Conservation (phyloP, 2,888 invertebrate genomes). For the Eledone cirrhosa region DNA sequence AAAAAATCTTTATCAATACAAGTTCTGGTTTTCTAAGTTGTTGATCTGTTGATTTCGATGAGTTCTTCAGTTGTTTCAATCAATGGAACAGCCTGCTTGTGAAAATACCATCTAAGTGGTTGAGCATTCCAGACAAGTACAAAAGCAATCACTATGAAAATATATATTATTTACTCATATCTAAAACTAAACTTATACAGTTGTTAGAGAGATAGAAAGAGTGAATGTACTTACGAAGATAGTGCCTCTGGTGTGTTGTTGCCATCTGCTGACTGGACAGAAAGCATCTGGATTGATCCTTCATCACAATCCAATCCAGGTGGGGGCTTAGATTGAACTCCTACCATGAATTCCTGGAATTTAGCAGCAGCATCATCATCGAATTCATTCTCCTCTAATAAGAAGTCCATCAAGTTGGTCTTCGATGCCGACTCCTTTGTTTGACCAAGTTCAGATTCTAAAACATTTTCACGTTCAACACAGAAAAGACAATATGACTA, state of each 20-base stretch:
- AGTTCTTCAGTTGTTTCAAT: too few species aligned
- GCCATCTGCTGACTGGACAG: slow-evolving; percentile 19
- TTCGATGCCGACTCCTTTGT: slow-evolving; percentile 9
- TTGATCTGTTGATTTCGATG: too few species aligned
- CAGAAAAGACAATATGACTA: too few species aligned
- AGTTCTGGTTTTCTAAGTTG: too few species aligned
- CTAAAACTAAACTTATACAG: too few species aligned
- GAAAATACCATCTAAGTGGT: too few species aligned
- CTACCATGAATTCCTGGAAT: slow-evolving; percentile 48
- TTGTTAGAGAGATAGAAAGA: neutral
- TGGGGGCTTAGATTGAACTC: slow-evolving; percentile 42
- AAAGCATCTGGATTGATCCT: slow-evolving; percentile 26
- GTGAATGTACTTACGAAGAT: slow-evolving; percentile 18
- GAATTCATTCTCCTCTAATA: slow-evolving; percentile 54
- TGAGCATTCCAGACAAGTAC: too few species aligned
- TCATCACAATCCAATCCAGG: slow-evolving; percentile 27
- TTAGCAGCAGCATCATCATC: slow-evolving; percentile 51
- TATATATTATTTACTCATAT: too few species aligned
- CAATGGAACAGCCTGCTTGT: too few species aligned
- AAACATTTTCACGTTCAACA: neutral
- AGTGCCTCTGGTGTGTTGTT: slow-evolving; percentile 25
- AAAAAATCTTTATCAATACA: too few species aligned
- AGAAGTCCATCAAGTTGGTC: slow-evolving; percentile 49
- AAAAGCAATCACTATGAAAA: too few species aligned
- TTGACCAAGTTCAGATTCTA: slow-evolving; percentile 23